Evolutionary conservation across 2,113 vertebrate genomes (phyloP).

Genomic region (Oreochromis spilurus): DNA sequence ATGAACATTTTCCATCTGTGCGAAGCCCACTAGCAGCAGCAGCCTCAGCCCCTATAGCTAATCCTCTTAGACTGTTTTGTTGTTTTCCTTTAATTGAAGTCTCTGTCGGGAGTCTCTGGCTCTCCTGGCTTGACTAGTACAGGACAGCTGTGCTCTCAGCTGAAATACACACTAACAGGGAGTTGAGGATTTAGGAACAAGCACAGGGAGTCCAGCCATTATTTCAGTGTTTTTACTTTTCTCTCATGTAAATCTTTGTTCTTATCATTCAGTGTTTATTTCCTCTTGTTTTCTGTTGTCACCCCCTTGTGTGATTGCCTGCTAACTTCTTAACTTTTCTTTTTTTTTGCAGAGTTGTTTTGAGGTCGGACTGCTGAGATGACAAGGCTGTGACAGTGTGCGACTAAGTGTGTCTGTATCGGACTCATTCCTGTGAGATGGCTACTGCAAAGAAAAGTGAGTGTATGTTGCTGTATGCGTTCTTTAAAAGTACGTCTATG

Average conservation of each 20-base stretch:
- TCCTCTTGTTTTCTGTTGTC: neutral
- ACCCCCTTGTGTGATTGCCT: neutral
- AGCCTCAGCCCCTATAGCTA: neutral
- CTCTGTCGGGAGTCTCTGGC: conserved; percentile 12
- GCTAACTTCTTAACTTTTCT: neutral
- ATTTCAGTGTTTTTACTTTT: neutral
- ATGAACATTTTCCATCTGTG: conserved; percentile 27
- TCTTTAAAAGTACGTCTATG: neutral
- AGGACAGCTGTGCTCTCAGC: conserved; percentile 26
- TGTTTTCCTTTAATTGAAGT: conserved; percentile 51
- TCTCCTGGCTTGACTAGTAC: neutral
- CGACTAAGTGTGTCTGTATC: conserved; percentile 8
- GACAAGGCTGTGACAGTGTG: conserved; percentile 57
- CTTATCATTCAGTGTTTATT: neutral
- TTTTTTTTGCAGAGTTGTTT: conserved; percentile 37
- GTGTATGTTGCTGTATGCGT: neutral
- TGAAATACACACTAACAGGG: neutral
- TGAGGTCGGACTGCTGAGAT: conserved; percentile 37
- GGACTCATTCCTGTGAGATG: conserved; percentile 49
- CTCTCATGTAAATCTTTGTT: neutral
- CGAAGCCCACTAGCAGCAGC: neutral
- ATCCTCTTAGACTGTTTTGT: conserved; percentile 60
- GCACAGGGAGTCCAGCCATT: neutral
- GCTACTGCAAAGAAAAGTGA: conserved; percentile 73
- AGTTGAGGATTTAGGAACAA: conserved; percentile 5